These are phyloP conservation scores for Mesoligia furuncula DNA, from an alignment of 2,888 invertebrate species.

Conservation along the genomic window DNA sequence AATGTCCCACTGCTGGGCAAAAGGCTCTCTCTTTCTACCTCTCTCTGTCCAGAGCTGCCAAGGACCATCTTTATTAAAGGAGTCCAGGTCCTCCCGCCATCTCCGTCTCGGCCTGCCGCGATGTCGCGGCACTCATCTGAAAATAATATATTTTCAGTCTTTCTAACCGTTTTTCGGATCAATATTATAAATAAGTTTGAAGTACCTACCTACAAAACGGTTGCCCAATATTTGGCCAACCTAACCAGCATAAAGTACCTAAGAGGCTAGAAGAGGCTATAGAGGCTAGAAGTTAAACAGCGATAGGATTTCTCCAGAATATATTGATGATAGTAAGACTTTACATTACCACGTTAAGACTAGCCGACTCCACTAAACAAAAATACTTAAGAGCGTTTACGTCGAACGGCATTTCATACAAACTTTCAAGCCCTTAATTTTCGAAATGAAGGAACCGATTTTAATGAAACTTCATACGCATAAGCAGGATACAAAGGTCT, in stretches of 20 bases:
- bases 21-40: not conserved
- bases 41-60: not conserved
- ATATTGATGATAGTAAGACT: no score
- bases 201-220: not conserved
- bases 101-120: not conserved
- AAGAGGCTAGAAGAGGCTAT: not conserved
- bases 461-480: no score
- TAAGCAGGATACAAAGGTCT: no score
- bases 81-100: not conserved
- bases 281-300: no score
- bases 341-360: no score
- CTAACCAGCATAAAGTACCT: not conserved
- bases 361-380: no score
- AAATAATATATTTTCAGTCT: not conserved
- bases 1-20: not conserved
- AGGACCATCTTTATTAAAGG: not conserved
- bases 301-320: no score
- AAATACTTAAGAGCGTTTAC: no score
- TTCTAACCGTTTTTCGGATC: not conserved
- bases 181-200: not conserved
- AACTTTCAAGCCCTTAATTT: no score
- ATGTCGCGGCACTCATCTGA: not conserved
- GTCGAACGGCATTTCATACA: no score
- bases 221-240: constrained; percentile 11
- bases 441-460: no score